These are phyloP conservation scores for Sphaerodactylus townsendi DNA, from an alignment of 2,113 vertebrate genomes.

Conservation along the genomic window DNA sequence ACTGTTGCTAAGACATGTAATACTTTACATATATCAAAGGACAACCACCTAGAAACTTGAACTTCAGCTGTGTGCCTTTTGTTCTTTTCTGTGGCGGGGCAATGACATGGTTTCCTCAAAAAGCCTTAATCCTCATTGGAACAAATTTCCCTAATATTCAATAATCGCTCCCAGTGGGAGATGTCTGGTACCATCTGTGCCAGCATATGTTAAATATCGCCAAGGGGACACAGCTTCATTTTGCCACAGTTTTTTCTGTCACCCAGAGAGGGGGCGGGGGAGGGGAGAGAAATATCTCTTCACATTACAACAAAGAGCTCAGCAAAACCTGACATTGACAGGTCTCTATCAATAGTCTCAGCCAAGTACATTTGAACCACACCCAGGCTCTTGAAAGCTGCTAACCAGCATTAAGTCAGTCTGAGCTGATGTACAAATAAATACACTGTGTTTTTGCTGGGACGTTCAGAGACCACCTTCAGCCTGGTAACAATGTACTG, in stretches of 20 bases:
- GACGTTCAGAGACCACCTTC: background rate
- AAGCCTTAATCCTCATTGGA: constrained; percentile 67
- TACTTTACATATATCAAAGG: constrained; percentile 53
- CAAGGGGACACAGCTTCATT: constrained; percentile 73
- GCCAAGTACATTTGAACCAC: constrained; percentile 61
- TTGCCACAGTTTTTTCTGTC: constrained; percentile 65
- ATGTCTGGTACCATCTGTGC: constrained; percentile 71
- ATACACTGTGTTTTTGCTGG: background rate
- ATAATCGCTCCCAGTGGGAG: constrained; percentile 75
- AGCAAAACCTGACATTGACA: constrained; percentile 58
- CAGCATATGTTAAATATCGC: constrained; percentile 79
- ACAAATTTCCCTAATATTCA: constrained; percentile 82
- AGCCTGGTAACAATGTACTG: background rate
- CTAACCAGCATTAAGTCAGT: constrained; percentile 58
- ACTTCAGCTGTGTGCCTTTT: constrained; percentile 66
- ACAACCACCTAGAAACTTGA: constrained; percentile 64
- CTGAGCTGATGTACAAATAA: background rate
- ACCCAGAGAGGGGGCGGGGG: constrained; percentile 59
- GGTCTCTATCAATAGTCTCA: constrained; percentile 64
- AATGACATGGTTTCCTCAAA: constrained; percentile 58
- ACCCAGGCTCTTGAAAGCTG: constrained; percentile 48
- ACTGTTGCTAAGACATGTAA: constrained; percentile 53
- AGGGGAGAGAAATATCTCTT: constrained; percentile 41
- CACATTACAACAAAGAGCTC: constrained; percentile 46
- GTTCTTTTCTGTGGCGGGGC: constrained; percentile 55